Conservation (phyloP, 2,888 invertebrate species). For the Shargacucullia verbasci region DNA sequence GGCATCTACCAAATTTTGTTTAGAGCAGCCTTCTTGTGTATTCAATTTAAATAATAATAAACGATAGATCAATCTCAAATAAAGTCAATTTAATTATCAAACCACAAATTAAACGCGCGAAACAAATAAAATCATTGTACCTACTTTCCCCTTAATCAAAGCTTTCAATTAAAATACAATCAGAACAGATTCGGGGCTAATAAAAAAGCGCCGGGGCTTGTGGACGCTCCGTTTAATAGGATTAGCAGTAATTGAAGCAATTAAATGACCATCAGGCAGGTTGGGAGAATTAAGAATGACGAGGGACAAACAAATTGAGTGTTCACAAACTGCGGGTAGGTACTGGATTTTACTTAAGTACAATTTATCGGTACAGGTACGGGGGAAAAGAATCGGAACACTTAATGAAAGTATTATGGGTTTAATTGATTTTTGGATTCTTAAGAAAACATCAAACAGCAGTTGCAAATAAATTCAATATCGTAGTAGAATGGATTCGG, state of each 20-base stretch:
- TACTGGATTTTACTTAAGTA: conserved; percentile 3
- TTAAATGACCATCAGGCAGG: conserved; percentile 56
- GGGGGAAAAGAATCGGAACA: too few relatives aligned
- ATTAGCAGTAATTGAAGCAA: conserved; percentile 57
- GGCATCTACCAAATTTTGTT: too few relatives aligned
- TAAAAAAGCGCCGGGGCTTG: conserved; percentile 24
- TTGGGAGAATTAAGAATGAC: conserved; percentile 43
- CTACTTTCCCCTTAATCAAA: conserved; percentile 4
- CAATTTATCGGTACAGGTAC: conserved; percentile 1
- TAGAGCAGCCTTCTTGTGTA: too few relatives aligned
- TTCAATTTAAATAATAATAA: too few relatives aligned
- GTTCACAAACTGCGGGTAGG: neutral
- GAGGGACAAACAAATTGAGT: conserved; percentile 15
- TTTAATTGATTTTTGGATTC: too few relatives aligned
- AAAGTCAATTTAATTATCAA: too few relatives aligned
- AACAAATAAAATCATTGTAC: neutral
- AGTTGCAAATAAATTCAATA: too few relatives aligned
- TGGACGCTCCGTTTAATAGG: conserved; percentile 34
- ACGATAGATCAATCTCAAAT: too few relatives aligned
- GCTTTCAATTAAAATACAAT: conserved; percentile 43
- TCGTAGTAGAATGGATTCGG: too few relatives aligned
- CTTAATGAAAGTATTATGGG: too few relatives aligned
- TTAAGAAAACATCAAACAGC: too few relatives aligned
- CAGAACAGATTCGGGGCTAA: conserved; percentile 30
- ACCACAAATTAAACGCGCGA: neutral